phyloP scores from a whole-genome alignment of 2,113 vertebrate genomes.

The Eidolon helvum region DNA sequence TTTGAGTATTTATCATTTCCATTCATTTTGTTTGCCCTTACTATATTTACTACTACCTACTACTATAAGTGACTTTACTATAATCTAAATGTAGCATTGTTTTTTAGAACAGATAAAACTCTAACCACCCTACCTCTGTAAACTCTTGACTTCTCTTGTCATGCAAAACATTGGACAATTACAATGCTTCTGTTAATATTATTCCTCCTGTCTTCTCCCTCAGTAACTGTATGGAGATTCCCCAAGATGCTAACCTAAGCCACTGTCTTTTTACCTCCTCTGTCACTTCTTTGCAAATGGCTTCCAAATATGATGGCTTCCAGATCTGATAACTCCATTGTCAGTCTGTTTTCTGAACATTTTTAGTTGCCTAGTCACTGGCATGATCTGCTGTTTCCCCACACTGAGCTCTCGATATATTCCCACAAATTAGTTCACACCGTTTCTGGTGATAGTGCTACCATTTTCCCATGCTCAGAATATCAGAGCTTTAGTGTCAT shows the following conservation, averaged over 20 bases:
- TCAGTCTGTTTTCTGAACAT: neutral
- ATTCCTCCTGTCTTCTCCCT: neutral
- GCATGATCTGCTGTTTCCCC: neutral
- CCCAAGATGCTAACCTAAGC: neutral
- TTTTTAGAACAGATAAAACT: neutral
- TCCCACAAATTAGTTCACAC: neutral
- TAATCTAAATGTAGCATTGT: neutral
- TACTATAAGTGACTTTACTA: neutral
- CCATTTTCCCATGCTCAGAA: neutral
- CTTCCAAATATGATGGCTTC: neutral
- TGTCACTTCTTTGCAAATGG: neutral
- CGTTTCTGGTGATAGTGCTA: neutral
- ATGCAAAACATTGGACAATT: neutral
- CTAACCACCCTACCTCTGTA: neutral
- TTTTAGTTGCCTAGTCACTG: neutral
- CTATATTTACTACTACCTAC: neutral
- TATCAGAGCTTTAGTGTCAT: neutral
- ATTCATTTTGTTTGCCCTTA: neutral
- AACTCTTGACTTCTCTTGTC: neutral
- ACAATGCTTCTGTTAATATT: neutral
- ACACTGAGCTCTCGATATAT: neutral
- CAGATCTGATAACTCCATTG: neutral
- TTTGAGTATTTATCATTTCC: neutral
- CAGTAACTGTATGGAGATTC: neutral
- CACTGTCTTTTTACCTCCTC: neutral